phyloP scores from a whole-genome alignment of 2,113 vertebrate species.

The Gracilinanus agilis region DNA sequence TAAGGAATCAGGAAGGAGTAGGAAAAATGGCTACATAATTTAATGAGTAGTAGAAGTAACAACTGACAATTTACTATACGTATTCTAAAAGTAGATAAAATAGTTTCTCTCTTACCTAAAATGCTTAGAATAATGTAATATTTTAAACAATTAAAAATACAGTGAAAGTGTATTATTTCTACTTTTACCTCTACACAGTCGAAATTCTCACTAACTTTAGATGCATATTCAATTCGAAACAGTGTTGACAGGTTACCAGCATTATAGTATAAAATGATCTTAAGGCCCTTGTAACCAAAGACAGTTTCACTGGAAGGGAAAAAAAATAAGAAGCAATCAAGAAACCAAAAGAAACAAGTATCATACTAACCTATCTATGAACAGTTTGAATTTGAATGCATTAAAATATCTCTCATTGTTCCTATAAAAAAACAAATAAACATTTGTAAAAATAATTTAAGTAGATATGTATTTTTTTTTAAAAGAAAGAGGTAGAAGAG shows the following conservation, averaged over 20 bases:
- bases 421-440: slow-evolving; percentile 7
- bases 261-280: slow-evolving; percentile 95
- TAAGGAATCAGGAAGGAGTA: slow-evolving; percentile 32
- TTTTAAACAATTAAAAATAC: slow-evolving; percentile 51
- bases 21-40: background rate
- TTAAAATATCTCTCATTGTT: slow-evolving; percentile 42
- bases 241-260: slow-evolving; percentile 96
- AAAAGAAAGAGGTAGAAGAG: background rate
- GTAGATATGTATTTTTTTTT: too few relatives aligned
- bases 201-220: slow-evolving; percentile 95
- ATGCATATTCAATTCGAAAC: slow-evolving; percentile 94
- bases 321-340: slow-evolving; percentile 67
- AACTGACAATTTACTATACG: background rate
- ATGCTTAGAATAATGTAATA: slow-evolving; percentile 23
- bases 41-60: background rate
- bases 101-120: slow-evolving; percentile 14
- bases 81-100: slow-evolving; percentile 42
- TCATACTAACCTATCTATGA: slow-evolving; percentile 45
- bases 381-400: slow-evolving; percentile 40
- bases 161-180: slow-evolving; percentile 65
- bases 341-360: slow-evolving; percentile 30
- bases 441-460: slow-evolving; percentile 30
- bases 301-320: slow-evolving; percentile 91
- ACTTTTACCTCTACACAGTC: slow-evolving; percentile 95
- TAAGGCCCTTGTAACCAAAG: slow-evolving; percentile 98